These are phyloP conservation scores for Egretta garzetta DNA, from an alignment of 2,113 vertebrate genomes.

Conservation along the genomic window DNA sequence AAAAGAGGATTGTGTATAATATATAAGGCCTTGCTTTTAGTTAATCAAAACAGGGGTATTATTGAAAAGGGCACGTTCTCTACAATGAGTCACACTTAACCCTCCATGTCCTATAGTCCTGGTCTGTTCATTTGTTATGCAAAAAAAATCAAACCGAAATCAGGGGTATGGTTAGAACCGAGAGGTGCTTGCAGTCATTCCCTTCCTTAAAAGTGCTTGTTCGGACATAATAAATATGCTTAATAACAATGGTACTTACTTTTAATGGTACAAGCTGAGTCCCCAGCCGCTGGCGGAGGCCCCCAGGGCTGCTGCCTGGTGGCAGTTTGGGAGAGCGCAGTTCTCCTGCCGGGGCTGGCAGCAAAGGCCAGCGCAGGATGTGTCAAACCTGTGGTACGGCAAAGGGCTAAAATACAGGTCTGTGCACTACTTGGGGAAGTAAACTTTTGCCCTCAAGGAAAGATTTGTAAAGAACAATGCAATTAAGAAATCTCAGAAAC, in stretches of 20 bases:
- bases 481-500: neutral
- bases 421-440: neutral
- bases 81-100: neutral
- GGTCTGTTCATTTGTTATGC: neutral
- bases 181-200: neutral
- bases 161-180: neutral
- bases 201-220: neutral
- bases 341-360: neutral
- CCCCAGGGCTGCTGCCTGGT: fast-evolving
- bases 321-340: fast-evolving
- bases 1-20: constrained; percentile 57
- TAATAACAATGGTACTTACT: neutral
- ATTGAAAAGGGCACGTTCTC: constrained; percentile 13
- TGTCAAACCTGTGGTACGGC: fast-evolving
- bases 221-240: neutral
- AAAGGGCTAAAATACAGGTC: neutral
- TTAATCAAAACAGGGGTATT: constrained; percentile 35
- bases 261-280: neutral
- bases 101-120: neutral
- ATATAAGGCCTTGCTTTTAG: constrained; percentile 37
- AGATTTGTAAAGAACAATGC: neutral
- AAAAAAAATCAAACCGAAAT: neutral
- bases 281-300: neutral
- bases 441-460: neutral
- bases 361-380: neutral